Base-by-base conservation (phyloP, 2,888 invertebrate genomes). In the Aphodius sticticus region DNA sequence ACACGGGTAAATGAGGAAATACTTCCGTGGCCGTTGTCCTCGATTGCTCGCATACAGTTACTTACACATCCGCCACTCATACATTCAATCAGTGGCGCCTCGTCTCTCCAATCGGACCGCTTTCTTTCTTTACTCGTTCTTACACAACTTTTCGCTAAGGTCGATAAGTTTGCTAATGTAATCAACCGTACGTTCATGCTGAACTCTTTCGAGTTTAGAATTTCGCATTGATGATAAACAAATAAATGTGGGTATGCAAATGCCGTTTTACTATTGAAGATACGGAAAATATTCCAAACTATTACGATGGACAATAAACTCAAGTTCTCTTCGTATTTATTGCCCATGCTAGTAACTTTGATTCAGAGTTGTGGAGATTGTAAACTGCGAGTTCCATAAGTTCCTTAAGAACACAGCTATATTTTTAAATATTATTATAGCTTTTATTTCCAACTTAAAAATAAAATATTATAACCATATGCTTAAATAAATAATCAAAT, bases 11-110 rank as follows among this genome's bases (percentile, higher is more conserved):
- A 80, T 76, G 79, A 75, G 79, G 78, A 79, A 81, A 82, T 77
- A 79, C 81, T 82, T 82, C 80, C 81, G 80, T 79, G 81, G 76
- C 80, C 76, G 79, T 79, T 79, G 81, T 82, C 79, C 79, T 82
- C 78, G 79, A 81, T 77, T 81, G 81, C 81, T 53, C 53, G 79
- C 80, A 80, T 80, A 82, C 79, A 80, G 80, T 82, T 82, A 80
- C 80, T 80, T 82, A 78, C 78, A 77, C 77, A 80, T 82, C 81
- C 81, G 80, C 80, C 53, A 53, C 53, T 53, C 53, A 53, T 53
- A 53, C 53, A 53, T 53, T 53, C 53, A 53, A 53, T 53, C 53
- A 53, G 53, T 9, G 53, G 53, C 53, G 53, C 53, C 53, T 9
- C 7, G 53, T 53, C 53, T 2, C 53, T 12, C 12, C 53, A 7